Evolutionary conservation across 2,113 vertebrate species (phyloP).

Genomic region (Oncorhynchus gorbuscha): DNA sequence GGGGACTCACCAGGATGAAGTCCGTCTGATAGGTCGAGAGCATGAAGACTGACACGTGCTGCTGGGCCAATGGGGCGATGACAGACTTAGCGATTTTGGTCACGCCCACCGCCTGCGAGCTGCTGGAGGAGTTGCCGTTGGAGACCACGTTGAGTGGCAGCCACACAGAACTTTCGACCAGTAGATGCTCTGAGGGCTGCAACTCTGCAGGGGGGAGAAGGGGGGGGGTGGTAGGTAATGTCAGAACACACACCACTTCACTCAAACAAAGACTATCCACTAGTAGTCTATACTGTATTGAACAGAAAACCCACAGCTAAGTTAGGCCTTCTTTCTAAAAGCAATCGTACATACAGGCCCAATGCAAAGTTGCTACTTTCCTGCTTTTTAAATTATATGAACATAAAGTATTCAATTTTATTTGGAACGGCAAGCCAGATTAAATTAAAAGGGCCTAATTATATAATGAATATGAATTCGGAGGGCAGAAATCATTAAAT

Average conservation of each 20-base stretch:
- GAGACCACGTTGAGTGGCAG: constrained; percentile 91
- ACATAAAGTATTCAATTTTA: too few relatives aligned
- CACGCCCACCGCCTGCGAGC: constrained; percentile 88
- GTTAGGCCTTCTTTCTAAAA: neutral
- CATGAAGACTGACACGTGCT: constrained; percentile 96
- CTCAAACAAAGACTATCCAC: too few relatives aligned
- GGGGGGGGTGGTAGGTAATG: too few relatives aligned
- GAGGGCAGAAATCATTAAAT: too few relatives aligned
- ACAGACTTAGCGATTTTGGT: constrained; percentile 96
- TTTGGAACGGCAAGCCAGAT: too few relatives aligned
- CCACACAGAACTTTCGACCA: constrained; percentile 90
- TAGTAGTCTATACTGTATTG: neutral
- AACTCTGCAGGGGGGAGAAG: constrained; percentile 77
- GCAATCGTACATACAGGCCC: neutral
- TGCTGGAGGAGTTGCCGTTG: constrained; percentile 78
- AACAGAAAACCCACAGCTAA: neutral
- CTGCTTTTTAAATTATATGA: too few relatives aligned
- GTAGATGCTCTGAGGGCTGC: constrained; percentile 85
- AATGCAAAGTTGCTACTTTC: neutral
- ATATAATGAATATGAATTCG: too few relatives aligned
- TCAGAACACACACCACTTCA: neutral
- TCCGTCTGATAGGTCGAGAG: constrained; percentile 93
- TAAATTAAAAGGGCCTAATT: too few relatives aligned
- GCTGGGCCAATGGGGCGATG: constrained; percentile 89
- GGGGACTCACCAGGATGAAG: constrained; percentile 83